These are phyloP conservation scores for Meganola albula DNA, from an alignment of 2,888 invertebrate genomes.

Conservation along the genomic window DNA sequence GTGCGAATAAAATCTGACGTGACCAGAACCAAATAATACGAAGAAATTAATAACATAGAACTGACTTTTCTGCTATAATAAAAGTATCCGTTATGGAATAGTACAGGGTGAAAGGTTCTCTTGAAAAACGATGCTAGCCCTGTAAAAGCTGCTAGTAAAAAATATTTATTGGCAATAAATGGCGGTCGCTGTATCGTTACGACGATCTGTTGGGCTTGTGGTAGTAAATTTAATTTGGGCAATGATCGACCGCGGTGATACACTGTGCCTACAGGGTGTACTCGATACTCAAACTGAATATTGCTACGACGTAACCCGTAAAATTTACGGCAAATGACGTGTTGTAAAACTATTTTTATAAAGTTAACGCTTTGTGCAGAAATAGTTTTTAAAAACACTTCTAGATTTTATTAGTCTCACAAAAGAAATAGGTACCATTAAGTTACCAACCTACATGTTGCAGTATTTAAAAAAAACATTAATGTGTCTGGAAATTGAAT, in stretches of 20 bases:
- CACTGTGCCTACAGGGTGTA: slow-evolving; percentile 3
- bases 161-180: slow-evolving; percentile 66
- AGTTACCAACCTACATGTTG: too few species aligned
- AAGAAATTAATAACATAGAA: slow-evolving; percentile 35
- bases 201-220: slow-evolving; percentile 47
- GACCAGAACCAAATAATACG: slow-evolving; percentile 24
- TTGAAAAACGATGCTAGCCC: slow-evolving; percentile 37
- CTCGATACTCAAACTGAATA: slow-evolving; percentile 17
- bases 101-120: slow-evolving; percentile 38
- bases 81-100: slow-evolving; percentile 38
- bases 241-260: slow-evolving; percentile 25
- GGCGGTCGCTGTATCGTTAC: slow-evolving; percentile 50
- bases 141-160: slow-evolving; percentile 56
- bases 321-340: not conserved
- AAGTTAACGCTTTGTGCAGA: too few species aligned
- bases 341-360: not conserved
- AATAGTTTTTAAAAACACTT: too few species aligned
- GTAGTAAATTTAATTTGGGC: slow-evolving; percentile 64
- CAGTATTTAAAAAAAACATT: too few species aligned
- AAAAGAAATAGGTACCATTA: too few species aligned
- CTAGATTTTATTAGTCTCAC: too few species aligned
- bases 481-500: too few species aligned
- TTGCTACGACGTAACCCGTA: not conserved
- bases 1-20: slow-evolving; percentile 24
- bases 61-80: slow-evolving; percentile 33